phyloP scores from a whole-genome alignment of 2,888 invertebrate genomes.

The Lobophora halterata region DNA sequence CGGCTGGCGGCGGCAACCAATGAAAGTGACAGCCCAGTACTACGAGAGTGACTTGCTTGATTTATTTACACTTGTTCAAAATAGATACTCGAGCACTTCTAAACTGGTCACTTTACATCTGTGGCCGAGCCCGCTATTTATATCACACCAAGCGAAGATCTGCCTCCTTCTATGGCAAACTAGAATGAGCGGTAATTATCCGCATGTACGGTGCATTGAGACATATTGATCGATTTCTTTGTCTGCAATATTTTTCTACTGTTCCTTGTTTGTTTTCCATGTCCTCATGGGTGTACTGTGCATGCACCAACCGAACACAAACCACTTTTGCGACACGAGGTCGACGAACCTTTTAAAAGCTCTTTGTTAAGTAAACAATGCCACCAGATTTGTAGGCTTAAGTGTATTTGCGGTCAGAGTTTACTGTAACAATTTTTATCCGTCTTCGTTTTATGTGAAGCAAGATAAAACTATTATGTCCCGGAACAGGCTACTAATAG shows the following conservation, averaged over 20 bases:
- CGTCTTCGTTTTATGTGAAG: constrained; percentile 25
- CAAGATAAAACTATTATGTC: constrained; percentile 33
- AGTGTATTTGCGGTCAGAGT: constrained; percentile 47
- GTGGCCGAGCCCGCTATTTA: constrained; percentile 67
- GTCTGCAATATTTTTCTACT: constrained; percentile 45
- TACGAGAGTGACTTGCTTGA: constrained; percentile 72
- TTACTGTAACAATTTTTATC: constrained; percentile 40
- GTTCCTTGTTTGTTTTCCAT: constrained; percentile 43
- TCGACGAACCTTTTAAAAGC: constrained; percentile 57
- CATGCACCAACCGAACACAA: too few relatives aligned
- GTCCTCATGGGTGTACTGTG: constrained; percentile 38
- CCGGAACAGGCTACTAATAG: constrained; percentile 39
- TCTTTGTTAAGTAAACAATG: constrained; percentile 61
- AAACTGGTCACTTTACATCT: constrained; percentile 73
- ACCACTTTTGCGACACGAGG: constrained; percentile 50
- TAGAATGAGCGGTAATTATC: constrained; percentile 64
- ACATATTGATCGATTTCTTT: constrained; percentile 61
- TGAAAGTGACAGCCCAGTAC: constrained; percentile 68
- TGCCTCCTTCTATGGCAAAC: constrained; percentile 71
- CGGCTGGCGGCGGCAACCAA: constrained; percentile 39
- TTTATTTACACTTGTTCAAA: constrained; percentile 76
- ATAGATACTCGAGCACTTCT: constrained; percentile 70
- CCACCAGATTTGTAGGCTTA: constrained; percentile 44
- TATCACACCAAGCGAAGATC: constrained; percentile 64
- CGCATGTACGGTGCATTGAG: constrained; percentile 52